Percentiles rank a stretch among this genome's conserved stretches.
phyloP scores from a whole-genome alignment of 2,888 invertebrate genomes.

The Trachelus troglodyta region DNA sequence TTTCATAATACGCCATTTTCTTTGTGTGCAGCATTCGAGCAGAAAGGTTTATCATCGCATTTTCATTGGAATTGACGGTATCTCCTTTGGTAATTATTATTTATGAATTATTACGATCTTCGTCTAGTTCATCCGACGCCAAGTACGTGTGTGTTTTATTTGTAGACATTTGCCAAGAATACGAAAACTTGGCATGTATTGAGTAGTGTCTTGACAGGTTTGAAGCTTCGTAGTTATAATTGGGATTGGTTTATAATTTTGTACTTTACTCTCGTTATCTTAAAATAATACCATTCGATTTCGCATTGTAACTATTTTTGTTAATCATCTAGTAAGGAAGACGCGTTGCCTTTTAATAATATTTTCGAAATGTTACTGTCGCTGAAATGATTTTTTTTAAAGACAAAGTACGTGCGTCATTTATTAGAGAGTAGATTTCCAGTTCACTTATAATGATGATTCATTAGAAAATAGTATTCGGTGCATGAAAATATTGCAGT shows the following conservation, averaged over 20 bases:
- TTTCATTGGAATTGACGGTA: constrained; percentile 41
- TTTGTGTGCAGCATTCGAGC: constrained; percentile 45
- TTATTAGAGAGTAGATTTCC: constrained; percentile 39
- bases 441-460: constrained; percentile 43
- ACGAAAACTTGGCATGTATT: too few relatives aligned
- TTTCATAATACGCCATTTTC: constrained; percentile 55
- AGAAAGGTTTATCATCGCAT: constrained; percentile 38
- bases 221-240: constrained; percentile 34
- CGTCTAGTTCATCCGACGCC: neutral
- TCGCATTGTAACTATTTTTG: too few relatives aligned
- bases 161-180: too few relatives aligned
- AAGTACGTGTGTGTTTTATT: too few relatives aligned
- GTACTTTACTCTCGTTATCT: neutral
- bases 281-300: too few relatives aligned
- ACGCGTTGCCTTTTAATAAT: neutral
- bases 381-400: neutral
- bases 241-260: neutral
- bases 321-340: neutral
- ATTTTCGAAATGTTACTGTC: neutral
- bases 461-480: constrained; percentile 32
- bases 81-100: neutral
- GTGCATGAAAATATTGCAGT: too few relatives aligned
- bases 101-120: neutral
- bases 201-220: constrained; percentile 47
- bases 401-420: constrained; percentile 43